Conservation (phyloP, 2,113 vertebrate species). For the Choloepus hoffmanni region DNA sequence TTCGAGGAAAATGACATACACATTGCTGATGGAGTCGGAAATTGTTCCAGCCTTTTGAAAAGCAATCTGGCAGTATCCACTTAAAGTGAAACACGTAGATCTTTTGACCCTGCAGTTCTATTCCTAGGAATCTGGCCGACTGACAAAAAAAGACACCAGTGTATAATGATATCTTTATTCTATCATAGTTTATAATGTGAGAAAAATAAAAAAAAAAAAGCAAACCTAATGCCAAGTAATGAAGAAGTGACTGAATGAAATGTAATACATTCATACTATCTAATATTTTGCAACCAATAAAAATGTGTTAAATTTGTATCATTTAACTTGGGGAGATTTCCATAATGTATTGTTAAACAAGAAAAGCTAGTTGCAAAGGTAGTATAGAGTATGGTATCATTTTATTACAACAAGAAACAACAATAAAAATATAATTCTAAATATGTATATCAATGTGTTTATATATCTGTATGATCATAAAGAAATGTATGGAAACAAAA, state of each 20-base stretch:
- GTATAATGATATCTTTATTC: background rate
- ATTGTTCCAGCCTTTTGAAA: background rate
- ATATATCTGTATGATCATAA: background rate
- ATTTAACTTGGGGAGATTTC: background rate
- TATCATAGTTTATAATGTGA: background rate
- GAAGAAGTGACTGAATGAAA: background rate
- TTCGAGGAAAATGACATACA: background rate
- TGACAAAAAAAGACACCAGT: background rate
- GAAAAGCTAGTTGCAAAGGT: background rate
- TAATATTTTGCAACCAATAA: background rate
- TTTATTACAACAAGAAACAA: background rate
- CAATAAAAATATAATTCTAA: background rate
- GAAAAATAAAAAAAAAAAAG: background rate
- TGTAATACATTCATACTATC: background rate
- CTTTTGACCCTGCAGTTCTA: background rate
- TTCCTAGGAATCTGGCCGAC: conserved; percentile 3
- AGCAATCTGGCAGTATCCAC: background rate
- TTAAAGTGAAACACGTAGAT: background rate
- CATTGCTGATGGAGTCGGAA: background rate
- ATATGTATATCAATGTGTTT: background rate
- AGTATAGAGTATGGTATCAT: background rate
- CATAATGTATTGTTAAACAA: background rate
- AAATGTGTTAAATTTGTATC: conserved; percentile 2
- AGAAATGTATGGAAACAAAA: background rate
- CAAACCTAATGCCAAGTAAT: background rate